Conservation (phyloP, 2,797 vertebrate species). For the Peromyscus attwateri region DNA sequence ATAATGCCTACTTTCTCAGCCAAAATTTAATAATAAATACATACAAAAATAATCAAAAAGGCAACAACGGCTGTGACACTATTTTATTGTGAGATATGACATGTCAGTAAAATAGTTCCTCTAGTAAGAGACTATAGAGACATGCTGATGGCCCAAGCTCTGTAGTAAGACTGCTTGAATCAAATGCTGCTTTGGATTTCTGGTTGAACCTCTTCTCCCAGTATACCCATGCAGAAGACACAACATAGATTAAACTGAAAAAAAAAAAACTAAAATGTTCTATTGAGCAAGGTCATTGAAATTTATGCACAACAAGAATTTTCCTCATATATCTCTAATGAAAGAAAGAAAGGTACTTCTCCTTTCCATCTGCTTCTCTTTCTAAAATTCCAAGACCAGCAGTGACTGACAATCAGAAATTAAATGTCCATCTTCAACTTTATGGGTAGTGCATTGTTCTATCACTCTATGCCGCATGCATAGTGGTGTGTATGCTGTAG, state of each 20-base stretch:
- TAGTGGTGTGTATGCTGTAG: neutral
- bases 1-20: neutral
- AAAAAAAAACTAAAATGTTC: neutral
- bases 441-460: too few relatives aligned
- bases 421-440: neutral
- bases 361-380: neutral
- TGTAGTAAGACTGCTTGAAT: conserved; percentile 13
- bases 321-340: neutral
- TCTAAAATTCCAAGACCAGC: neutral
- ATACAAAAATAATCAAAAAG: neutral
- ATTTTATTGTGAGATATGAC: neutral
- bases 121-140: neutral
- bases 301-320: neutral
- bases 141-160: neutral
- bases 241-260: neutral
- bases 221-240: neutral
- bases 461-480: neutral
- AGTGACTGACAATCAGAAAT: neutral
- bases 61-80: neutral
- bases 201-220: neutral
- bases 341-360: neutral
- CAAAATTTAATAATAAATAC: neutral
- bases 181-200: conserved; percentile 40
- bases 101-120: neutral
- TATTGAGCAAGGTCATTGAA: neutral